Percentiles rank a stretch among this genome's conserved stretches.
Conservation (phyloP, 2,113 vertebrate genomes). For the Ellobius talpinus region DNA sequence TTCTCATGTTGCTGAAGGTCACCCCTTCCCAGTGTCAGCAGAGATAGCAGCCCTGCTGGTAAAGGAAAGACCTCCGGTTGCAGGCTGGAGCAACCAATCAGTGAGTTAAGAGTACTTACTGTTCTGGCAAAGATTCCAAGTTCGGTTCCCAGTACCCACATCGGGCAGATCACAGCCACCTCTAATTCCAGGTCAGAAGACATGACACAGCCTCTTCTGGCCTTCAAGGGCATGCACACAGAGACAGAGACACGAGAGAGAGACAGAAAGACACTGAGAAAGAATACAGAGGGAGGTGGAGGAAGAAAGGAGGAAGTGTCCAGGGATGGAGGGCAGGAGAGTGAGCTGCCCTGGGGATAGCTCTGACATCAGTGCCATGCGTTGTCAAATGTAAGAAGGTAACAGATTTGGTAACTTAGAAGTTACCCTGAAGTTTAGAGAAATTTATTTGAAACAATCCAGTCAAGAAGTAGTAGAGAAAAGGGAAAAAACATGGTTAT, state of each 20-base stretch:
- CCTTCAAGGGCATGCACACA: not conserved
- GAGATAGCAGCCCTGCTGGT: not conserved
- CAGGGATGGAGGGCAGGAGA: not conserved
- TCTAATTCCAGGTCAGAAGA: not conserved
- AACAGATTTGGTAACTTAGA: not conserved
- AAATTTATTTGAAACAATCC: not conserved
- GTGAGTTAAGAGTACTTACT: not conserved
- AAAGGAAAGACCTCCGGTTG: not conserved
- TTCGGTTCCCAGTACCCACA: not conserved
- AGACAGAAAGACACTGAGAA: not conserved
- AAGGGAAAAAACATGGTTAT: not conserved
- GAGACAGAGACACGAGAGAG: not conserved
- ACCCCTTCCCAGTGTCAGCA: not conserved
- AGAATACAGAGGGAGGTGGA: not conserved
- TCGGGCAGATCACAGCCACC: not conserved
- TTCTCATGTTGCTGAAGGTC: not conserved
- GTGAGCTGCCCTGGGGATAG: not conserved
- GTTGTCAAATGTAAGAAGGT: not conserved
- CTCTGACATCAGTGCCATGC: not conserved
- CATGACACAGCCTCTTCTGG: not conserved
- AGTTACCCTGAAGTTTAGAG: not conserved
- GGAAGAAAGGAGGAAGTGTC: not conserved
- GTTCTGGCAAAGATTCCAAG: not conserved
- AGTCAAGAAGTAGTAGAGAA: not conserved
- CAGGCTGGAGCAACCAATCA: not conserved